Evolutionary conservation across 2,888 invertebrate species (phyloP), one percentile per base, ranked within the genome.

Genomic region (Linnaemya vulpina): DNA sequence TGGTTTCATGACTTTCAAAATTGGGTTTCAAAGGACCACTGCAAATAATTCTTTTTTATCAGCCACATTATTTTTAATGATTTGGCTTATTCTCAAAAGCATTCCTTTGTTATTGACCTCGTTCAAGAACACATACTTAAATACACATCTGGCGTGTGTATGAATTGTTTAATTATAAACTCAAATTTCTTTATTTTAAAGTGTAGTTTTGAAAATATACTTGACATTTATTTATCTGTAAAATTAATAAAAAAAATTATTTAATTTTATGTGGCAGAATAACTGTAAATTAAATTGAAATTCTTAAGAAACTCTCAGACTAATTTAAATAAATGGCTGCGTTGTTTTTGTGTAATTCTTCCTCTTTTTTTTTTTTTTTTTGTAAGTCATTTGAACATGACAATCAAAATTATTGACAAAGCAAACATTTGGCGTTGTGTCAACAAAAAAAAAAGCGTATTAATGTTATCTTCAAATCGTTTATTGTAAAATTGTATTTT

Each of bases 381-480:
- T 5, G 30, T 40, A 11, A 68, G 30, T 46, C 65, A 76, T 53
- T 77, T 75, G 5, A 70, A 73, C 75, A 63, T 79, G 62, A 70
- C 67, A 63, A 75, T 53, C 58, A 78, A 58, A 83, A 38, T 75
- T 67, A 83, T 70, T 40, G 63, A 79, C 62, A 63, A 71, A 30
- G 40, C 67, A 79, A 74, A 67, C 63, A 40, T 51, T 83, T 83
- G 83, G 78, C 74, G 68, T 58, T 65, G 43, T 77, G 76, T 71
- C 82, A 83, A 51, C 25, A 74, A 25, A 55, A 68, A 25, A 51
- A 63, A 38, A 70, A 60, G 35, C 11, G 13, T 0, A 15, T 62
- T 73, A 65, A 73, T 46, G 17, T 58, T 55, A 46, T 53, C 25
- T 55, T 62, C 49, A 43, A 79, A 35, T 55, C 46, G 20, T 46